Conservation (phyloP, 2,888 invertebrate genomes). For the Iphiclides podalirius region DNA sequence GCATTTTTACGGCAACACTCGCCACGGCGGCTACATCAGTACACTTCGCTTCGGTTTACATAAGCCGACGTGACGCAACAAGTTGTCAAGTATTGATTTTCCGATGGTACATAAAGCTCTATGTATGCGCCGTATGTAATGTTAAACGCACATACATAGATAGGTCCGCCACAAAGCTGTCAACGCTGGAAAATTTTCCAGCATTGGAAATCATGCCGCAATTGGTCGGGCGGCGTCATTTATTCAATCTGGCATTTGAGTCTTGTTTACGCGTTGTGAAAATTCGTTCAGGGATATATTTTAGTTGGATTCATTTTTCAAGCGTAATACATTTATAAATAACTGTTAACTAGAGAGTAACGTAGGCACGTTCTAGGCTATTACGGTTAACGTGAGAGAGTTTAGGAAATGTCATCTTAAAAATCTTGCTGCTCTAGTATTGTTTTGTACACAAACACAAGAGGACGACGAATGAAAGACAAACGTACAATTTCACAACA, state of each 20-base stretch:
- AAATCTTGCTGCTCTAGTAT: too few species aligned
- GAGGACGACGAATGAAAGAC: too few species aligned
- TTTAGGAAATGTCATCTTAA: too few species aligned
- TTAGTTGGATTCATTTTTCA: background rate
- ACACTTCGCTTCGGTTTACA: conserved; percentile 32
- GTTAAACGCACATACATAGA: conserved; percentile 23
- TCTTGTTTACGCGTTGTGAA: conserved; percentile 5
- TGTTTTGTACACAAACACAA: too few species aligned
- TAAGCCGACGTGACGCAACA: conserved; percentile 39
- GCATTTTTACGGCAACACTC: too few species aligned
- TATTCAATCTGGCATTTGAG: conserved; percentile 20
- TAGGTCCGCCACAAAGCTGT: conserved; percentile 30
- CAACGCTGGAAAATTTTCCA: conserved; percentile 37
- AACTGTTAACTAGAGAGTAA: too few species aligned
- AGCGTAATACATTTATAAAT: too few species aligned
- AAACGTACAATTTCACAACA: too few species aligned
- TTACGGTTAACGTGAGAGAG: too few species aligned
- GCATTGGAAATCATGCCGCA: conserved; percentile 33
- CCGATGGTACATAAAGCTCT: conserved; percentile 35
- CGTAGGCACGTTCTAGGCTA: too few species aligned
- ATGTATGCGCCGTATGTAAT: conserved; percentile 31
- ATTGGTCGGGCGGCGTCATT: conserved; percentile 16
- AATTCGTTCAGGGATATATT: background rate
- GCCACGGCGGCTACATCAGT: background rate
- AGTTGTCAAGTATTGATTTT: conserved; percentile 47